phyloP scores from a whole-genome alignment of 2,888 invertebrate genomes.

The Scelioninae gen. 2 region DNA sequence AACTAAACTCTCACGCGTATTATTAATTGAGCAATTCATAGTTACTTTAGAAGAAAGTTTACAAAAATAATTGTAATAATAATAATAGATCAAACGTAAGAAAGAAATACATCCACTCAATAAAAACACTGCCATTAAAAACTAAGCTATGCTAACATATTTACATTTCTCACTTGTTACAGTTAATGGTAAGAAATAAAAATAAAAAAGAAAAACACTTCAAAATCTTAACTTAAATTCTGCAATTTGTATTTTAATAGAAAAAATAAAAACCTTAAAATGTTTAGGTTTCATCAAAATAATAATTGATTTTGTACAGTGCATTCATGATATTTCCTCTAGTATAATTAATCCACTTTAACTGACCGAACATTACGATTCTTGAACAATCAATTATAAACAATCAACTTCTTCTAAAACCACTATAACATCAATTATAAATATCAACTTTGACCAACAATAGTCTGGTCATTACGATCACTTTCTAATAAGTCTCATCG shows the following conservation, averaged over 20 bases:
- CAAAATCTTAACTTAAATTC: constrained; percentile 24
- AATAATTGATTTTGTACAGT: constrained; percentile 33
- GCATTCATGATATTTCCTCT: constrained; percentile 16
- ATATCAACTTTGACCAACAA: constrained; percentile 3
- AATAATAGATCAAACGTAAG: too few relatives aligned
- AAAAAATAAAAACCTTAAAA: constrained; percentile 23
- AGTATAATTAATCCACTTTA: constrained; percentile 16
- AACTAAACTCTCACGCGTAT: too few relatives aligned
- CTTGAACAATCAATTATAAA: constrained; percentile 11
- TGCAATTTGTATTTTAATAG: constrained; percentile 12
- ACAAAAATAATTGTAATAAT: constrained; percentile 5
- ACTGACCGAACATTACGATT: neutral
- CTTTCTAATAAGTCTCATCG: constrained; percentile 9
- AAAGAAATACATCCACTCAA: constrained; percentile 40
- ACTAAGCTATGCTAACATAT: constrained; percentile 30
- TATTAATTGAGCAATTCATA: too few relatives aligned
- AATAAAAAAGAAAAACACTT: constrained; percentile 26
- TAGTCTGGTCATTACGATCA: neutral
- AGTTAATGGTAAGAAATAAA: too few relatives aligned
- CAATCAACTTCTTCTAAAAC: constrained; percentile 28
- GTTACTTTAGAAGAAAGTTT: too few relatives aligned
- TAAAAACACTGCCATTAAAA: constrained; percentile 5
- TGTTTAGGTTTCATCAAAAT: constrained; percentile 22
- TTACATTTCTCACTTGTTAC: constrained; percentile 45
- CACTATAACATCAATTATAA: constrained; percentile 27